Conservation (phyloP, 1,140 invertebrate genomes). For the Pseudomyrmex concolor region DNA sequence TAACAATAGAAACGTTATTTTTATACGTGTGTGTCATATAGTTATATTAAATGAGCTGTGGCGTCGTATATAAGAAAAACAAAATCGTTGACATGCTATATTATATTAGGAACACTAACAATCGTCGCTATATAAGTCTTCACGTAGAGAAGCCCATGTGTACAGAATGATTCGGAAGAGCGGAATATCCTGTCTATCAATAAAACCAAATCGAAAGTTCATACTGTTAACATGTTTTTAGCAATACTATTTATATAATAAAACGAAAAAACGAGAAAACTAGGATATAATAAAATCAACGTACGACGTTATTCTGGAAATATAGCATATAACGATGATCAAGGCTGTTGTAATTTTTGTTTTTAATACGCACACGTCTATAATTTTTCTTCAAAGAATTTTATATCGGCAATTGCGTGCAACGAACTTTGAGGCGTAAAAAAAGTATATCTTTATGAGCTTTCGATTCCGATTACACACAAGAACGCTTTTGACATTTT, state of each 20-base stretch:
- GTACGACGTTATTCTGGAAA: constrained; percentile 13
- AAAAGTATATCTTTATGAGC: constrained; percentile 12
- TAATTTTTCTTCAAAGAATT: constrained; percentile 3
- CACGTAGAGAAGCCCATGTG: neutral
- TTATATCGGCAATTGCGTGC: neutral
- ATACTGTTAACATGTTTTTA: constrained; percentile 49
- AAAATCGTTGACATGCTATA: constrained; percentile 50
- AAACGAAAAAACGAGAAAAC: neutral
- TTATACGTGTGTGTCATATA: constrained; percentile 64
- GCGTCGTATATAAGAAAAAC: constrained; percentile 55
- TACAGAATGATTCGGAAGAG: constrained; percentile 25
- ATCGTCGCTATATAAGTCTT: constrained; percentile 39
- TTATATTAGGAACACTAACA: constrained; percentile 40
- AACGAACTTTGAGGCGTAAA: neutral
- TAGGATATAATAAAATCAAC: constrained; percentile 25
- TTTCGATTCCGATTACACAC: constrained; percentile 41
- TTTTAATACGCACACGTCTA: neutral
- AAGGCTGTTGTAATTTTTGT: constrained; percentile 8
- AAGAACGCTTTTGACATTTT: constrained; percentile 39
- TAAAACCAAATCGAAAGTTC: constrained; percentile 58
- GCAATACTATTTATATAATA: constrained; percentile 45
- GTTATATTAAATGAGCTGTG: constrained; percentile 61
- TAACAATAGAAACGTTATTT: constrained; percentile 65
- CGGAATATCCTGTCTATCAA: constrained; percentile 43
- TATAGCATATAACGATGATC: constrained; percentile 13